phyloP scores from a whole-genome alignment of 2,888 invertebrate genomes.

The Caradrina kadenii region DNA sequence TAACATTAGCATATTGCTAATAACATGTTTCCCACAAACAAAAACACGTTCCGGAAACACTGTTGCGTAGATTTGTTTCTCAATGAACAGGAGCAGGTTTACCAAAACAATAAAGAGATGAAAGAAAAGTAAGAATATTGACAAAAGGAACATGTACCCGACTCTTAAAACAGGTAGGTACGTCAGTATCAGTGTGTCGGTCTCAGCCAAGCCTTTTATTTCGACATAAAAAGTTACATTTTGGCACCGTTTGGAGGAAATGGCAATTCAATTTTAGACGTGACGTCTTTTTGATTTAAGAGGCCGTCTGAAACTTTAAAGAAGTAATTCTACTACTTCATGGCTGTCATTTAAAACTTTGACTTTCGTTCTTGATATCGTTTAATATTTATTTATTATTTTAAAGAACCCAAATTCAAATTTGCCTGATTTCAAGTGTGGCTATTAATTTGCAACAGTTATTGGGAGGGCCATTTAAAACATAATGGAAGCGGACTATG shows the following conservation, averaged over 20 bases:
- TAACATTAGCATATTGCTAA: no score
- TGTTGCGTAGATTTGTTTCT: no score
- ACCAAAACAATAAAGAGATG: neutral
- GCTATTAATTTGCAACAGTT: neutral
- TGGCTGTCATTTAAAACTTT: slow-evolving; percentile 7
- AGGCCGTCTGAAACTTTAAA: slow-evolving; percentile 26
- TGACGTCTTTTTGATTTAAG: slow-evolving; percentile 44
- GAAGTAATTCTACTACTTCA: slow-evolving; percentile 5
- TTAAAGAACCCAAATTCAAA: neutral
- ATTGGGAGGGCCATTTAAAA: no score
- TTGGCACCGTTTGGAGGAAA: slow-evolving; percentile 33
- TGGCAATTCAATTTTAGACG: slow-evolving; percentile 35
- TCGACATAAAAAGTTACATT: slow-evolving; percentile 31
- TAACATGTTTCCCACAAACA: no score
- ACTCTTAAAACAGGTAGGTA: neutral
- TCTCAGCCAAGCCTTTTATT: slow-evolving; percentile 22
- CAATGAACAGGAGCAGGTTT: no score
- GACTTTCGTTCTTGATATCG: neutral
- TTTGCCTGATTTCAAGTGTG: neutral
- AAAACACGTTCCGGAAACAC: no score
- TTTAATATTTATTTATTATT: no score
- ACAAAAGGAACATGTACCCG: slow-evolving; percentile 1
- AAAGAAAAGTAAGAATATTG: slow-evolving; percentile 14
- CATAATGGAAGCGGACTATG: no score
- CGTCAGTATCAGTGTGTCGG: slow-evolving; percentile 5